Percentiles rank a stretch among this genome's conserved stretches.
phyloP scores from a whole-genome alignment of 2,888 invertebrate species.

The Zele albiditarsus region DNA sequence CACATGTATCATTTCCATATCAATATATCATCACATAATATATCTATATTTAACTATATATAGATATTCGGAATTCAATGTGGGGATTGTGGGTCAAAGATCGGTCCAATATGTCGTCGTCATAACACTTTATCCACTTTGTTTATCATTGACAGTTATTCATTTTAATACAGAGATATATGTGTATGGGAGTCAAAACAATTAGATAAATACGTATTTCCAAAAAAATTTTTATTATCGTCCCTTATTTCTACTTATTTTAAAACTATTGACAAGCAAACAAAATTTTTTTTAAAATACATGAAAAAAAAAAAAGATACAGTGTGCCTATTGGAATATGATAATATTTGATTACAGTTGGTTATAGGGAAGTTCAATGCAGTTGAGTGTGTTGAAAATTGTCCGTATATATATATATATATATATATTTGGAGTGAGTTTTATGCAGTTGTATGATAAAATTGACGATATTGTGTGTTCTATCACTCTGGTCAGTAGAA shows the following conservation, averaged over 20 bases:
- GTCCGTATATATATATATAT: too few species aligned
- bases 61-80: conserved; percentile 8
- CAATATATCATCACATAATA: neutral
- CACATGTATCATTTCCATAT: neutral
- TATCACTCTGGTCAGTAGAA: neutral
- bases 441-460: neutral
- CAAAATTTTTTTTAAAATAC: too few species aligned
- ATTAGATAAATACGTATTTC: too few species aligned
- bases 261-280: too few species aligned
- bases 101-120: conserved; percentile 12
- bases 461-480: neutral
- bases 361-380: too few species aligned
- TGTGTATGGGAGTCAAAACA: neutral
- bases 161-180: neutral
- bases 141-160: neutral
- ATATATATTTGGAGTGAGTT: too few species aligned
- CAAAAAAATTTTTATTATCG: too few species aligned
- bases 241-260: too few species aligned
- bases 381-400: too few species aligned
- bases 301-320: too few species aligned
- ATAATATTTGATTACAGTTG: too few species aligned
- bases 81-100: conserved; percentile 17
- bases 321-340: too few species aligned
- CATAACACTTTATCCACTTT: neutral
- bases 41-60: neutral